Percentiles rank a stretch among this genome's conserved stretches.
phyloP scores from a whole-genome alignment of 1,140 invertebrate genomes.

The Andrena cerasifolii region DNA sequence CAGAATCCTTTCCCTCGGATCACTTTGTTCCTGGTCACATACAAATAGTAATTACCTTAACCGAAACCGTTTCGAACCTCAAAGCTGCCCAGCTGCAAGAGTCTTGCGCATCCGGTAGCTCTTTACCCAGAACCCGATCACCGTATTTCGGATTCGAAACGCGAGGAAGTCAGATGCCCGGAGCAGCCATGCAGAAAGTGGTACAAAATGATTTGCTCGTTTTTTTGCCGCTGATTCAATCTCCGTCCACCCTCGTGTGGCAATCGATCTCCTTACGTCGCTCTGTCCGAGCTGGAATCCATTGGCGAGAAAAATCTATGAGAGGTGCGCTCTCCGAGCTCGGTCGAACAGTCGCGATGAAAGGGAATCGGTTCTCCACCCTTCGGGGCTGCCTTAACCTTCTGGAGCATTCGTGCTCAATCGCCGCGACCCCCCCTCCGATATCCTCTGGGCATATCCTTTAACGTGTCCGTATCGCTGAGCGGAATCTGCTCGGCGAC shows the following conservation, averaged over 20 bases:
- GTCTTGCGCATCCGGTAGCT: too few relatives aligned
- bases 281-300: slow-evolving; percentile 17
- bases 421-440: slow-evolving; percentile 48
- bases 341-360: slow-evolving; percentile 26
- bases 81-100: too few relatives aligned
- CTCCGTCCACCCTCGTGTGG: slow-evolving; percentile 13
- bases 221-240: slow-evolving; percentile 45
- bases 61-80: too few relatives aligned
- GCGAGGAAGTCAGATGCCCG: neutral
- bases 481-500: slow-evolving; percentile 32
- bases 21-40: too few relatives aligned
- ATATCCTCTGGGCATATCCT: slow-evolving; percentile 56
- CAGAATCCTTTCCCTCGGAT: too few relatives aligned
- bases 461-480: slow-evolving; percentile 59
- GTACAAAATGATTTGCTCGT: slow-evolving; percentile 7
- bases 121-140: too few relatives aligned
- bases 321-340: slow-evolving; percentile 43
- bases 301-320: slow-evolving; percentile 59
- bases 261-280: slow-evolving; percentile 42
- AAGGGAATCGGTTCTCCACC: slow-evolving; percentile 51
- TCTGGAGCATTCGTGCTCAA: slow-evolving; percentile 45
- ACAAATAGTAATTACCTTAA: too few relatives aligned
- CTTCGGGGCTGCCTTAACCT: slow-evolving; percentile 25
- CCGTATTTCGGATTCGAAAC: neutral
- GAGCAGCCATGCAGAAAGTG: slow-evolving; percentile 18